phyloP scores from a whole-genome alignment of 2,888 invertebrate genomes.

The Sepiola atlantica region DNA sequence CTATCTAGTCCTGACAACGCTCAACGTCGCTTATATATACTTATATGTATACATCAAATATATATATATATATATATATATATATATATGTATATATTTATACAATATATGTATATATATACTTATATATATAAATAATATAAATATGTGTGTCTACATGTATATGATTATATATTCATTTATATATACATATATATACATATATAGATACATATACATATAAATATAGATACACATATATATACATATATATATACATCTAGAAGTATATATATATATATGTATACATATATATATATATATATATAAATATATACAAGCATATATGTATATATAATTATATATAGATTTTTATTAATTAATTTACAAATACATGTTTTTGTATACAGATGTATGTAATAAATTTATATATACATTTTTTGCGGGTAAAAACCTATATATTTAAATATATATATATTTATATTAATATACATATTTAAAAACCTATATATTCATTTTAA shows the following conservation, averaged over 20 bases:
- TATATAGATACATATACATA: not conserved
- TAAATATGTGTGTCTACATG: not conserved
- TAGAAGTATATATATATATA: not conserved
- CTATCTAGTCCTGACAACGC: too few relatives aligned
- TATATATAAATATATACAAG: not conserved
- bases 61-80: not conserved
- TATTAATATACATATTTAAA: too few relatives aligned
- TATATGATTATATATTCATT: not conserved
- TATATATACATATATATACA: not conserved
- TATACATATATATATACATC: not conserved
- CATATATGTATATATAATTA: not conserved
- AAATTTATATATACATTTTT: too few relatives aligned
- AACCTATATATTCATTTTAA: too few relatives aligned
- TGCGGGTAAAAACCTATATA: too few relatives aligned
- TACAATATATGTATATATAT: not conserved
- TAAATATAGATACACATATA: not conserved
- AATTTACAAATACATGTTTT: not conserved
- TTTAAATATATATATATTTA: too few relatives aligned
- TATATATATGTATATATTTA: not conserved
- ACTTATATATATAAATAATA: not conserved
- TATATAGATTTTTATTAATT: not conserved
- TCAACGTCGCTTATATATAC: too few relatives aligned
- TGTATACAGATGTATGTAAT: not conserved
- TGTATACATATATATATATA: not conserved
- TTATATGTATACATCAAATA: not conserved